Evolutionary conservation across 2,113 vertebrate genomes (phyloP), one percentile per base, ranked within the genome.

Genomic region (Corydoras sp.): DNA sequence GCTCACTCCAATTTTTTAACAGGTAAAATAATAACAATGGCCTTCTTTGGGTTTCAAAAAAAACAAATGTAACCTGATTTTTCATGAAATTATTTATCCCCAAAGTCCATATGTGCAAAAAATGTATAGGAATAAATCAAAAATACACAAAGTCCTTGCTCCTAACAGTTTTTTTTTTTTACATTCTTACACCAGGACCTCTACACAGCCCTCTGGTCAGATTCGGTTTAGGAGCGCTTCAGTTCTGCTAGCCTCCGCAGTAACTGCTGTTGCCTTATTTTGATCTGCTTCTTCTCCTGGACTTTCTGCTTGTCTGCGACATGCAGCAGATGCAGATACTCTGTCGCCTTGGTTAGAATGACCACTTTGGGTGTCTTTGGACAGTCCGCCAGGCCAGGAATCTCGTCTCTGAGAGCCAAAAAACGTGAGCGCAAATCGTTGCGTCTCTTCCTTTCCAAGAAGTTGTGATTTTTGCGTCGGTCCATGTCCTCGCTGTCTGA

Each of bases 381-480:
- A 78, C 93, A 94, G 83, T 92, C 88, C 51, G 89, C 92, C 1
- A 98, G 86, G 18, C 92, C 90, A 0, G 96, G 96, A 71, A 98
- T 93, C 84, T 97, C 91, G 78, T 97, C 95, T 81, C 95, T 86
- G 74, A 98, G 83, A 0, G 92, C 93, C 83, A 96, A 86, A 83
- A 98, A 98, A 1, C 96, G 88, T 0, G 94, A 98, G 62, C 96
- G 95, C 51, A 98, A 89, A 80, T 98, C 96, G 0, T 98, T 97
- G 51, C 96, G 89, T 1, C 96, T 85, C 78, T 98, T 96, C 71
- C 96, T 92, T 78, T 98, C 96, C 72, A 98, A 86, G 76, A 89
- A 95, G 69, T 98, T 98, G 88, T 98, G 96, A 49, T 96, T 96
- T 88, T 90, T 94, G 78, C 96, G 92, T 80, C 94, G 95, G 88